Percentiles rank a stretch among this genome's conserved stretches.
Evolutionary conservation across 2,888 invertebrate species (phyloP).

Genomic region (Nudaria mundana): DNA sequence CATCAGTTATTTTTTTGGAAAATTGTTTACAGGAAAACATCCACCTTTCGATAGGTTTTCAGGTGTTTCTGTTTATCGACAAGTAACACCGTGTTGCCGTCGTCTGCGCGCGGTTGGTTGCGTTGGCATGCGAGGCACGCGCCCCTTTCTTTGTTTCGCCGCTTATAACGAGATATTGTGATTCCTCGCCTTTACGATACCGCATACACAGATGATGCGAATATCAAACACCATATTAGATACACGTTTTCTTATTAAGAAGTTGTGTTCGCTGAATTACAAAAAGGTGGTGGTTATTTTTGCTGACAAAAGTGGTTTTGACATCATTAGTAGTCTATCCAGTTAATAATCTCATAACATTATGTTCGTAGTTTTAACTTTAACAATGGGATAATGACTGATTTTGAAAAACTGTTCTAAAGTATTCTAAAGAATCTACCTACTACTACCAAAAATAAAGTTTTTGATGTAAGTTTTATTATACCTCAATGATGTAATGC

Average conservation of each 20-base stretch:
- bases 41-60: conserved; percentile 44
- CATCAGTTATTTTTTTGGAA: too few relatives aligned
- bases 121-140: conserved; percentile 64
- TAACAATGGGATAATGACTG: too few relatives aligned
- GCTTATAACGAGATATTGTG: conserved; percentile 79
- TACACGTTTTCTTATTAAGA: conserved; percentile 78
- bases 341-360: too few relatives aligned
- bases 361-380: too few relatives aligned
- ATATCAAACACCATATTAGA: conserved; percentile 74
- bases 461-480: too few relatives aligned
- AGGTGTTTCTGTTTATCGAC: conserved; percentile 35
- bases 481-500: too few relatives aligned
- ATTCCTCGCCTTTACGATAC: conserved; percentile 72
- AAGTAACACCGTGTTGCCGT: conserved; percentile 1
- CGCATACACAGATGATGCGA: conserved; percentile 71
- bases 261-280: conserved; percentile 63
- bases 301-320: too few relatives aligned
- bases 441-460: too few relatives aligned
- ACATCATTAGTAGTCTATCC: conserved; percentile 37
- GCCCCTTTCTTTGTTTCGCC: conserved; percentile 72
- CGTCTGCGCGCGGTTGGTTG: conserved; percentile 8
- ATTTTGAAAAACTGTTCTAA: too few relatives aligned
- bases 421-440: too few relatives aligned
- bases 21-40: too few relatives aligned
- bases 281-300: too few relatives aligned